phyloP scores from a whole-genome alignment of 2,113 vertebrate genomes.

The Nothobranchius furzeri region DNA sequence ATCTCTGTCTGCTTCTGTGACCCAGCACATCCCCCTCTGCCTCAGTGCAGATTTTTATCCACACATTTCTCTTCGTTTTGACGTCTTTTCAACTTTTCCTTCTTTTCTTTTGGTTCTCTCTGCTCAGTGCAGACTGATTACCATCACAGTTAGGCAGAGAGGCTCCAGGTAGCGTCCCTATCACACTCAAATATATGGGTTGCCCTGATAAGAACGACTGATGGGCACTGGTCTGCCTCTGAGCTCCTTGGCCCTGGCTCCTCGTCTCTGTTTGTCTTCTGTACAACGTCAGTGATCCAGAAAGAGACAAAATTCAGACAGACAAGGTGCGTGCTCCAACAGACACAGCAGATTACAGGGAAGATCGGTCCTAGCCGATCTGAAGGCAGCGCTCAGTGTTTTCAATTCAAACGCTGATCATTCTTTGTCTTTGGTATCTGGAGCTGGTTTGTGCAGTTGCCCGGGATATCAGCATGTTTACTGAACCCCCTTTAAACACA shows the following conservation, averaged over 20 bases:
- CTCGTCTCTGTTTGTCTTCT: constrained; percentile 22
- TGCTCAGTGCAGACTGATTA: constrained; percentile 70
- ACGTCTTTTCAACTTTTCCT: constrained; percentile 34
- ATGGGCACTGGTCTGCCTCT: constrained; percentile 31
- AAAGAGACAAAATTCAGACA: constrained; percentile 79
- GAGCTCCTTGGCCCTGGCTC: constrained; percentile 12
- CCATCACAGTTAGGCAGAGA: constrained; percentile 53
- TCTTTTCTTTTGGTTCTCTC: constrained; percentile 12
- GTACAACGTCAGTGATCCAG: constrained; percentile 66
- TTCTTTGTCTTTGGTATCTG: not conserved
- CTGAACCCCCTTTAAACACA: too few species aligned
- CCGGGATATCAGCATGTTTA: too few species aligned
- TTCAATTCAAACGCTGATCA: constrained; percentile 5
- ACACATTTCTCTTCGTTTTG: constrained; percentile 35
- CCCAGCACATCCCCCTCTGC: not conserved
- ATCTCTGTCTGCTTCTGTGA: too few species aligned
- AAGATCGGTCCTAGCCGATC: constrained; percentile 27
- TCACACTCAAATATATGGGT: constrained; percentile 60
- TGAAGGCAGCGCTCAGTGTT: constrained; percentile 16
- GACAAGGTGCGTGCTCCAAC: constrained; percentile 46
- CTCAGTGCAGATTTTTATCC: constrained; percentile 34
- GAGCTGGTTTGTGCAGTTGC: too few species aligned
- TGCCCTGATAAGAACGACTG: constrained; percentile 62
- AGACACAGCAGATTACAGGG: constrained; percentile 57
- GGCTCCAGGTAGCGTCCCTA: constrained; percentile 68